phyloP scores from a whole-genome alignment of 2,113 vertebrate species.

The Anarrhichthys ocellatus region DNA sequence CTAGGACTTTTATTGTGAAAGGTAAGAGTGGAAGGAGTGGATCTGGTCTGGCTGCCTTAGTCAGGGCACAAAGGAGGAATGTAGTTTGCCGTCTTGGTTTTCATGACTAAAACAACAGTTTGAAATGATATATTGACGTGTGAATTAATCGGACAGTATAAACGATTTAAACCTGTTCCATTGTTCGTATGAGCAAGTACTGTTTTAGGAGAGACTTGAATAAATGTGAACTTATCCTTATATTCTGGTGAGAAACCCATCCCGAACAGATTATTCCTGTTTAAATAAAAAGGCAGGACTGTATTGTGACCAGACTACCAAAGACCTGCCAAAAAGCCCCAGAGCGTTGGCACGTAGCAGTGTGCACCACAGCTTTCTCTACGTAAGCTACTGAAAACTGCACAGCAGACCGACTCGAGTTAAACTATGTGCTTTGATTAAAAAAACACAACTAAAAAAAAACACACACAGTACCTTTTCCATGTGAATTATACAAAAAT shows the following conservation, averaged over 20 bases:
- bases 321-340: background rate
- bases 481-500: constrained; percentile 6
- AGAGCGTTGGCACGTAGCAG: background rate
- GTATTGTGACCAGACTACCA: background rate
- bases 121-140: no score
- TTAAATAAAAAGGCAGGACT: background rate
- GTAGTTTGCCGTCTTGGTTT: no score
- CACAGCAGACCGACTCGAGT: background rate
- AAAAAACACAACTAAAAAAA: background rate
- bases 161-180: background rate
- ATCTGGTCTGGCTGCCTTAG: no score
- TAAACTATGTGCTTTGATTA: constrained; percentile 14
- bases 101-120: no score
- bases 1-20: no score
- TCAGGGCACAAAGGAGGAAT: no score
- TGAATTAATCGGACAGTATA: background rate
- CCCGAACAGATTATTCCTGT: background rate
- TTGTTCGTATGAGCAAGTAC: background rate
- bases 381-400: background rate
- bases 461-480: background rate
- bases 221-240: background rate
- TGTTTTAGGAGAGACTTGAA: background rate
- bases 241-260: background rate
- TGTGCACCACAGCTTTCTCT: background rate
- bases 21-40: no score